Evolutionary conservation across 2,888 invertebrate genomes (phyloP).

Genomic region (Minunthozetes semirufus): DNA sequence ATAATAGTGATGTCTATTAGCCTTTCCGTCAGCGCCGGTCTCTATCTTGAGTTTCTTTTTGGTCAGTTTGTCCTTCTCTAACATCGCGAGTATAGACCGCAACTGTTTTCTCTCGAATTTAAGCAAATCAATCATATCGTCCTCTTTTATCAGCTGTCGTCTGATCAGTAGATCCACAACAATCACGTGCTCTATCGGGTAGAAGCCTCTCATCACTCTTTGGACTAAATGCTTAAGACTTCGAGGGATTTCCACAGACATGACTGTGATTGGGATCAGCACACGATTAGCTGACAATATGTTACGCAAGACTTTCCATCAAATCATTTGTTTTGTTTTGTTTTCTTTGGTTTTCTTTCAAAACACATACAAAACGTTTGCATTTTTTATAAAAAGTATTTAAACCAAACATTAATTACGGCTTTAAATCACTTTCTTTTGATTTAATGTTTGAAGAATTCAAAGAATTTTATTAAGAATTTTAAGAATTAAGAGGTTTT

Average conservation of each 20-base stretch:
- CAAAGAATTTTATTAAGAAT: no score
- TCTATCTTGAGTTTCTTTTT: slow-evolving; percentile 89
- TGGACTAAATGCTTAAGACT: slow-evolving; percentile 80
- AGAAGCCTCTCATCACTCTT: slow-evolving; percentile 85
- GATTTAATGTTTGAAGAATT: no score
- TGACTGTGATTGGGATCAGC: background rate
- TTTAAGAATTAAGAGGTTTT: no score
- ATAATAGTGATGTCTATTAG: slow-evolving; percentile 92
- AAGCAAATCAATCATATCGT: slow-evolving; percentile 67
- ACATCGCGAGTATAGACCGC: slow-evolving; percentile 71
- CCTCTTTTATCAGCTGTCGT: slow-evolving; percentile 69
- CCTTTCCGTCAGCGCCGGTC: slow-evolving; percentile 87
- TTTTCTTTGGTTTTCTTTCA: no score
- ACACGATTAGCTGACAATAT: background rate
- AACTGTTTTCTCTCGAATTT: slow-evolving; percentile 92
- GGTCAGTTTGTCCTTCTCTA: slow-evolving; percentile 87
- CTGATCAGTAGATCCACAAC: slow-evolving; percentile 92
- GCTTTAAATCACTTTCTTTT: no score
- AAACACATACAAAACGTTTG: no score
- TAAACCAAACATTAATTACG: no score
- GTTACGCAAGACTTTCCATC: no score
- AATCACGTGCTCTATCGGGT: slow-evolving; percentile 83
- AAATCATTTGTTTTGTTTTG: no score
- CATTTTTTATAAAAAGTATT: no score
- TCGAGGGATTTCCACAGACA: slow-evolving; percentile 69